phyloP scores from a whole-genome alignment of 2,797 vertebrate genomes.

The Catamblyrhynchus diadema region DNA sequence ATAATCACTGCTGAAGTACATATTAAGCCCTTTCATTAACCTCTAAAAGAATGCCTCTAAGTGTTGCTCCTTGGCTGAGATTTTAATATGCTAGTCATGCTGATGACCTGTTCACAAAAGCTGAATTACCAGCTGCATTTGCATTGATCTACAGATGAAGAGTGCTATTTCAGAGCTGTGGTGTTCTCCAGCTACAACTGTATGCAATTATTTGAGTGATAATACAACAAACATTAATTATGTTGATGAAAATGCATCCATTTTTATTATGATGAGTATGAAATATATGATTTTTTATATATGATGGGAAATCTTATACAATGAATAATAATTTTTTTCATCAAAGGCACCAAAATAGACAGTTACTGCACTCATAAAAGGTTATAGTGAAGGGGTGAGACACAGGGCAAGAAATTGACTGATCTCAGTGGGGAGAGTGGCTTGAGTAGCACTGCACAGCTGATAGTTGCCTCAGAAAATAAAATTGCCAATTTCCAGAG shows the following conservation, averaged over 20 bases:
- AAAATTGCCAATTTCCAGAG: neutral
- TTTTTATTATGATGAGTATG: neutral
- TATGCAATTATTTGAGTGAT: neutral
- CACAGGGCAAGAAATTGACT: neutral
- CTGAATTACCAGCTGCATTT: conserved; percentile 4
- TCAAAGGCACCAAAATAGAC: neutral
- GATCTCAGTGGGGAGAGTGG: neutral
- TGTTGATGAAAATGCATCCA: neutral
- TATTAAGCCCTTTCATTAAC: conserved; percentile 30
- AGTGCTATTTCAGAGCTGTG: neutral
- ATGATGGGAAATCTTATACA: neutral
- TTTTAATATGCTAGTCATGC: conserved; percentile 17
- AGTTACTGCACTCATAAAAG: neutral
- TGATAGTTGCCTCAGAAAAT: neutral
- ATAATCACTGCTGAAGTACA: conserved; percentile 10
- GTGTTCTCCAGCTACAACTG: neutral
- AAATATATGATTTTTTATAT: neutral
- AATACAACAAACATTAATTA: conserved; percentile 12
- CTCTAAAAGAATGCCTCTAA: neutral
- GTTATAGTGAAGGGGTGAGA: neutral
- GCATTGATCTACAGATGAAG: neutral
- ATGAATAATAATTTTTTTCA: neutral
- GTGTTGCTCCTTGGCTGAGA: neutral
- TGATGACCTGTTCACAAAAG: neutral
- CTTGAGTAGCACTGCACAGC: neutral